Evolutionary conservation across 1,140 invertebrate species (phyloP).

Genomic region (Goniozus legneri): DNA sequence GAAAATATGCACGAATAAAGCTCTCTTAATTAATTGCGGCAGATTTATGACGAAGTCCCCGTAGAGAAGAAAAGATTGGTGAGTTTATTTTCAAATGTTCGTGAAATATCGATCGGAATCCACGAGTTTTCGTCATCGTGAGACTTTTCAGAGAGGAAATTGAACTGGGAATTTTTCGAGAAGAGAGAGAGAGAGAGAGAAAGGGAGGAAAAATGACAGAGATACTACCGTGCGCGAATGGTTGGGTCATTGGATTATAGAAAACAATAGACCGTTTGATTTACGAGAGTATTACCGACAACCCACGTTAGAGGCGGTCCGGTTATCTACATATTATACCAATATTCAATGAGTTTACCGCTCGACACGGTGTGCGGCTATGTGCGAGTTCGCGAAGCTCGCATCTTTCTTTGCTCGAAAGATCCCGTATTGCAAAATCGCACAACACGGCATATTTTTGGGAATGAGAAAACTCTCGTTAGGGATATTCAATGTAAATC

Average conservation of each 20-base stretch:
- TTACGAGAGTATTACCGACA: conserved; percentile 35
- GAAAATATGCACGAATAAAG: background rate
- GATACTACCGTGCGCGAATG: conserved; percentile 17
- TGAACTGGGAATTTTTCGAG: too few species aligned
- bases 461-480: too few species aligned
- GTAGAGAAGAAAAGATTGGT: too few species aligned
- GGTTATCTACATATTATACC: conserved; percentile 36
- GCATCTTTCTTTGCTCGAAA: too few species aligned
- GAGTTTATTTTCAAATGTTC: background rate
- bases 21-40: background rate
- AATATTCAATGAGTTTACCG: conserved; percentile 28
- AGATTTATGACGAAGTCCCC: too few species aligned
- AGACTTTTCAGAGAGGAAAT: too few species aligned
- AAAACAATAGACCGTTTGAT: conserved; percentile 36
- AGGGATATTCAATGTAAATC: too few species aligned
- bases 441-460: too few species aligned
- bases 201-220: conserved; percentile 24
- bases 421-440: too few species aligned
- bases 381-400: too few species aligned
- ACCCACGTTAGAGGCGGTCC: conserved; percentile 30
- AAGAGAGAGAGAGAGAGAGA: background rate
- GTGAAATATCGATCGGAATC: background rate
- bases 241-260: conserved; percentile 28
- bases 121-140: background rate
- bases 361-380: too few species aligned